These are phyloP conservation scores for Coptodon bakossiorum DNA, from an alignment of 2,113 vertebrate species.

Conservation along the genomic window DNA sequence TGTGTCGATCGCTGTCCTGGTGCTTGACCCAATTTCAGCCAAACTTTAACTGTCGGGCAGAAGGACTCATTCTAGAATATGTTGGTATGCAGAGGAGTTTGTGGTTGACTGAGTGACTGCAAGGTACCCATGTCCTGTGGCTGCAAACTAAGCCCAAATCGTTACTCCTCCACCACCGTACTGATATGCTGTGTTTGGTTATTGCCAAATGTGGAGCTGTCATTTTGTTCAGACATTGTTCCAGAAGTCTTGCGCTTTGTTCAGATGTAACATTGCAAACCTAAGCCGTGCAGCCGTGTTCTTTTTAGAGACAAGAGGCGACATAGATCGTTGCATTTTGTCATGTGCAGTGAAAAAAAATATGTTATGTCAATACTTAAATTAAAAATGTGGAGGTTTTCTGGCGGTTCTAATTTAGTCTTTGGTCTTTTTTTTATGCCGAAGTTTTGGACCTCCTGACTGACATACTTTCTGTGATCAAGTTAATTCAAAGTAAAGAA, in stretches of 20 bases:
- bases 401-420: not conserved
- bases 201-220: not conserved
- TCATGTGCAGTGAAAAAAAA: not conserved
- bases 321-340: not conserved
- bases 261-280: not conserved
- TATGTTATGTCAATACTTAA: not conserved
- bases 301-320: fast-evolving
- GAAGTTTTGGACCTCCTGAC: not conserved
- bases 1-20: not conserved
- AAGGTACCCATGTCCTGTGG: fast-evolving
- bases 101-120: not conserved
- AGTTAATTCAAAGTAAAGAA: not conserved
- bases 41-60: not conserved
- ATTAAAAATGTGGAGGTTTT: not conserved
- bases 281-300: fast-evolving
- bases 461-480: not conserved
- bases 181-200: not conserved
- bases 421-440: not conserved
- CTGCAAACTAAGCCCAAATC: not conserved
- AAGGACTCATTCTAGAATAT: not conserved
- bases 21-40: not conserved
- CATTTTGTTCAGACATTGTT: not conserved
- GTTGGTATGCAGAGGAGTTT: not conserved
- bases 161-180: not conserved
- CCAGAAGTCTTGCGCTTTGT: not conserved